phyloP scores from a whole-genome alignment of 2,888 invertebrate species.

The Uropetala carovei region DNA sequence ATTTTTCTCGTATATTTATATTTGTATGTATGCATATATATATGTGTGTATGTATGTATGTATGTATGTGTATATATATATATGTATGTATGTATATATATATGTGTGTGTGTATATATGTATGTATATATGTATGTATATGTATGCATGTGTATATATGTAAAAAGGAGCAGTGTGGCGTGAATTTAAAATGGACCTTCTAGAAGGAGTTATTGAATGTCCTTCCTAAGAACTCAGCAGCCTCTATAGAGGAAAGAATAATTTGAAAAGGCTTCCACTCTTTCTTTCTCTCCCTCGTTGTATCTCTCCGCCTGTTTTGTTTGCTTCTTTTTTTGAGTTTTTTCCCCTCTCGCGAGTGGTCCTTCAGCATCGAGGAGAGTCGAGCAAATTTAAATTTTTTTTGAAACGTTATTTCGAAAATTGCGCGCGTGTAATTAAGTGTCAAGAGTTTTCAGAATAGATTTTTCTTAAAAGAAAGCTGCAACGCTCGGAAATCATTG shows the following conservation, averaged over 20 bases:
- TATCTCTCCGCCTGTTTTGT: neutral
- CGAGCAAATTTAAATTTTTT: neutral
- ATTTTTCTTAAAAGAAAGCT: no score
- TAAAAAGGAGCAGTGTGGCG: no score
- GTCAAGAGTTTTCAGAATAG: no score
- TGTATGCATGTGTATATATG: no score
- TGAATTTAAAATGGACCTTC: no score
- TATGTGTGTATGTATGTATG: neutral
- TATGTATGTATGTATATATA: neutral
- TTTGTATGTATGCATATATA: neutral
- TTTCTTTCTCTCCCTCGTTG: neutral
- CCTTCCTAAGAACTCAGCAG: neutral
- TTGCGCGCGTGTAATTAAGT: no score
- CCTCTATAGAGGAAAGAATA: slow-evolving; percentile 31
- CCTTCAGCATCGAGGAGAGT: neutral
- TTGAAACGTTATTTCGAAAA: no score
- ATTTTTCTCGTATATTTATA: neutral
- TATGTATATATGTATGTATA: neutral
- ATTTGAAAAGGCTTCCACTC: slow-evolving; percentile 19
- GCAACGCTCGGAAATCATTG: no score
- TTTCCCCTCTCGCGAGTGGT: neutral
- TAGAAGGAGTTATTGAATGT: neutral
- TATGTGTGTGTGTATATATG: neutral
- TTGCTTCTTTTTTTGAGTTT: neutral
- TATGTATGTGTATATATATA: no score